Evolutionary conservation across 2,888 invertebrate species (phyloP).

Genomic region (Lampropteryx suffumata): DNA sequence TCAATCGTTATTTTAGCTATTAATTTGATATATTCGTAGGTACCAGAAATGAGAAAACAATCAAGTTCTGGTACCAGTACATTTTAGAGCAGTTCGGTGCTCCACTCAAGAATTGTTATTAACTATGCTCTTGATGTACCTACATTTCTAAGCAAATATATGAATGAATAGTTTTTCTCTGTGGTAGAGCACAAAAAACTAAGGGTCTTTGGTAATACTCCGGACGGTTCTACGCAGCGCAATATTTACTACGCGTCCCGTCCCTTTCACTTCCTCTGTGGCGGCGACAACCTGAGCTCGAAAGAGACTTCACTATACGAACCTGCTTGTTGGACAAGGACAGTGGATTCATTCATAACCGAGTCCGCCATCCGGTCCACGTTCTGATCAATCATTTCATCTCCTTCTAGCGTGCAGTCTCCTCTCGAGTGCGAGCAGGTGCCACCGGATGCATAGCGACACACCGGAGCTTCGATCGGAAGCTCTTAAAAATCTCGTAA

Average conservation of each 20-base stretch:
- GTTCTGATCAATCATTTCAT: constrained; percentile 76
- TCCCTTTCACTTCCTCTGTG: constrained; percentile 82
- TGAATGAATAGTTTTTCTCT: constrained; percentile 72
- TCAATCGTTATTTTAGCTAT: too few species aligned
- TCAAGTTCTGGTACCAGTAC: not conserved
- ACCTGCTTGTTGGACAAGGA: constrained; percentile 59
- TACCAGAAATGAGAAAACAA: too few species aligned
- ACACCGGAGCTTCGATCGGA: constrained; percentile 69
- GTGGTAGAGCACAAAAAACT: constrained; percentile 66
- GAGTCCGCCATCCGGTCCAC: constrained; percentile 80
- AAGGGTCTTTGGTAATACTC: constrained; percentile 68
- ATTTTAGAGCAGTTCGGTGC: not conserved
- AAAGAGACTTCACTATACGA: constrained; percentile 60
- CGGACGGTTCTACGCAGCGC: constrained; percentile 66
- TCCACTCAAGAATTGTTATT: not conserved
- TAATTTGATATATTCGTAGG: too few species aligned
- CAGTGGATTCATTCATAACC: constrained; percentile 80
- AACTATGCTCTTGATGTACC: constrained; percentile 11
- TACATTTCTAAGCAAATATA: constrained; percentile 47
- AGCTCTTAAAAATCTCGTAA: constrained; percentile 66
- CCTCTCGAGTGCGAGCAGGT: constrained; percentile 78
- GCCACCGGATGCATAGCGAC: constrained; percentile 73
- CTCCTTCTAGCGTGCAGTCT: constrained; percentile 77
- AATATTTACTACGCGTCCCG: constrained; percentile 81
- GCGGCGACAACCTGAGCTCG: constrained; percentile 74